A percentile compares a stretch with the other conserved stretches of the same genome.
Evolutionary conservation across 1,140 invertebrate species (phyloP).

Genomic region (Pachypeltis micranthus): DNA sequence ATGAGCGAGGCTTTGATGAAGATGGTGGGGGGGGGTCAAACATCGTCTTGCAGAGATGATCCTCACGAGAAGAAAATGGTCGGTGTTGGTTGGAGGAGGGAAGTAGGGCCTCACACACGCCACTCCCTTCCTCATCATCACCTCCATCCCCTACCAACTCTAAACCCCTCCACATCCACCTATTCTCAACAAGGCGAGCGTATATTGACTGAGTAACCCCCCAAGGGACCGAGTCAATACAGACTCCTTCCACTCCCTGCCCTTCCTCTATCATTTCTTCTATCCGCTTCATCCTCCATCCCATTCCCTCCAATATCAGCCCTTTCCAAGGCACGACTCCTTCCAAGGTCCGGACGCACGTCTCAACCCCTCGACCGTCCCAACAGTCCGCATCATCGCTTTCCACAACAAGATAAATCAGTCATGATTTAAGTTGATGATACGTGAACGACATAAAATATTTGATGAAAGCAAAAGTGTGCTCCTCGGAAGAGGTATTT

Average conservation of each 20-base stretch:
- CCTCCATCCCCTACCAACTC: not conserved
- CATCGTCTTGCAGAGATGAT: too few species aligned
- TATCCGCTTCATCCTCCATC: not conserved
- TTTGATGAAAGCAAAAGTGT: too few species aligned
- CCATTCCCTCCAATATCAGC: too few species aligned
- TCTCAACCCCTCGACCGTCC: not conserved
- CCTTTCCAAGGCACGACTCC: too few species aligned
- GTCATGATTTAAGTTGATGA: too few species aligned
- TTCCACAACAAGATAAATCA: too few species aligned
- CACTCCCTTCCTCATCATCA: not conserved
- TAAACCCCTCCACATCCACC: not conserved
- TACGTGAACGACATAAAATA: too few species aligned
- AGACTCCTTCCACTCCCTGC: not conserved
- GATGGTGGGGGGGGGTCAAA: too few species aligned
- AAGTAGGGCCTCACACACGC: not conserved
- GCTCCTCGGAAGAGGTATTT: too few species aligned
- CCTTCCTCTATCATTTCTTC: not conserved
- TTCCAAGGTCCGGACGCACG: not conserved
- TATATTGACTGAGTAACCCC: conserved; percentile 9
- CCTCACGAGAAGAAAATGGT: conserved; percentile 9
- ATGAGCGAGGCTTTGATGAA: too few species aligned
- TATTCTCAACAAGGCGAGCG: not conserved
- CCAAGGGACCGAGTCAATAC: conserved; percentile 7
- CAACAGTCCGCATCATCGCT: too few species aligned
- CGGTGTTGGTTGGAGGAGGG: conserved; percentile 6